phyloP scores from a whole-genome alignment of 2,888 invertebrate genomes.

The Drosophila imparisetae region DNA sequence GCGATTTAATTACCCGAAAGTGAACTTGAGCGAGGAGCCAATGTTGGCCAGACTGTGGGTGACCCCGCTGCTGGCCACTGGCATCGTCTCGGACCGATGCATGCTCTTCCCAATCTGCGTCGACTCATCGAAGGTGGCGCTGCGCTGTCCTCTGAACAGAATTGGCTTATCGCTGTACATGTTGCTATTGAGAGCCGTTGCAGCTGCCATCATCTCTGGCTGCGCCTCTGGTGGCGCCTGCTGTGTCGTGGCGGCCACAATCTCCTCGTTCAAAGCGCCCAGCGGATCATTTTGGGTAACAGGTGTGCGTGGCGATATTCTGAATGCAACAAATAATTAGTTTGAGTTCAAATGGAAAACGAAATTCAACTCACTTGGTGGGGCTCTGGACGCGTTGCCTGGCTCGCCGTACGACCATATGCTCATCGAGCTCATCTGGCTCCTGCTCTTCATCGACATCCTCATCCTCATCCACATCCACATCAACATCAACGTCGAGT shows the following conservation, averaged over 20 bases:
- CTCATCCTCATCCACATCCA: constrained; percentile 23
- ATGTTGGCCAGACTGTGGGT: constrained; percentile 92
- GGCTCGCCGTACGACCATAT: constrained; percentile 43
- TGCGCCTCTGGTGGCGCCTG: constrained; percentile 11
- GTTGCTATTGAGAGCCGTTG: constrained; percentile 76
- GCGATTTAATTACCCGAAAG: constrained; percentile 89
- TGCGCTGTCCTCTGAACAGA: constrained; percentile 87
- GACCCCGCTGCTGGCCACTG: constrained; percentile 87
- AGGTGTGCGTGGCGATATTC: constrained; percentile 91
- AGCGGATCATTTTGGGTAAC: constrained; percentile 96
- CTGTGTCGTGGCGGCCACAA: constrained; percentile 52
- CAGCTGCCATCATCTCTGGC: constrained; percentile 7
- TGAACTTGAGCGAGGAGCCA: constrained; percentile 92
- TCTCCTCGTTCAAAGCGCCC: constrained; percentile 89
- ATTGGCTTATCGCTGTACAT: constrained; percentile 89
- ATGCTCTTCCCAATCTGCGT: constrained; percentile 85
- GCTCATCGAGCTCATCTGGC: constrained; percentile 55
- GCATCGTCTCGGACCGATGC: constrained; percentile 91
- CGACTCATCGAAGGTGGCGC: constrained; percentile 87
- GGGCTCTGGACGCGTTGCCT: constrained; percentile 81
- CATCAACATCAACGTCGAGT: constrained; percentile 56
- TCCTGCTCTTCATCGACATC: constrained; percentile 39
- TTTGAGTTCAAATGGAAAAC: background rate
- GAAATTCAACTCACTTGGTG: constrained; percentile 79
- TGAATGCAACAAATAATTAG: constrained; percentile 69